These are phyloP conservation scores for Heliconius congener DNA, from an alignment of 1,140 invertebrate genomes.

Conservation along the genomic window DNA sequence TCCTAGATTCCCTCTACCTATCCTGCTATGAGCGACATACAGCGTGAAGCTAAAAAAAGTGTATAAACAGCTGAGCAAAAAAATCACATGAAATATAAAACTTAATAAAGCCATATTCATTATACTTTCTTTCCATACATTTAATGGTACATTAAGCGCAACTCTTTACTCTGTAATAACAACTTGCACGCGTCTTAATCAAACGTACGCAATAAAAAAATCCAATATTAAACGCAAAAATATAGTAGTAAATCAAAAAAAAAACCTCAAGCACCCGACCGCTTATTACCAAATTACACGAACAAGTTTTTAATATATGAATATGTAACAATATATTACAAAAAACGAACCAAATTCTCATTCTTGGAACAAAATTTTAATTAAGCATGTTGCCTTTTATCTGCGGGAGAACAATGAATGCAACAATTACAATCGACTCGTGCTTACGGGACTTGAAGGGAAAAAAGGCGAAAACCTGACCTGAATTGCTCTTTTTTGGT, in stretches of 20 bases:
- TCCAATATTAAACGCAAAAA: background rate
- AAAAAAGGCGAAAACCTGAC: conserved; percentile 58
- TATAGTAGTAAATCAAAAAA: conserved; percentile 19
- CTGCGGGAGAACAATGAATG: conserved; percentile 68
- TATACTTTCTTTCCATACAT: background rate
- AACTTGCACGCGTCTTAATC: background rate
- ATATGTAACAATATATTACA: conserved; percentile 41
- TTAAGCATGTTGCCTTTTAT: conserved; percentile 67
- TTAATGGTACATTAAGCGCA: background rate
- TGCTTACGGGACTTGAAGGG: conserved; percentile 60
- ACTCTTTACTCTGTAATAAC: background rate
- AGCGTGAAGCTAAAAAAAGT: no score
- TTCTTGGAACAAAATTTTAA: conserved; percentile 65
- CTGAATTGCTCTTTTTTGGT: conserved; percentile 51
- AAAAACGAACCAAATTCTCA: conserved; percentile 51
- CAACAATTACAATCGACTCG: conserved; percentile 67
- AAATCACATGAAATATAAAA: background rate
- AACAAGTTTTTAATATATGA: conserved; percentile 37
- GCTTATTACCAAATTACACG: conserved; percentile 29
- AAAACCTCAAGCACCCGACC: background rate
- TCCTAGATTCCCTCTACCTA: no score
- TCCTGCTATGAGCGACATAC: no score
- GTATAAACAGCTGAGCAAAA: background rate
- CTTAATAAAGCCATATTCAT: background rate
- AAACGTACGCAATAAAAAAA: background rate